Evolutionary conservation across 2,113 vertebrate species (phyloP).

Genomic region (Chaetodon trifascialis): DNA sequence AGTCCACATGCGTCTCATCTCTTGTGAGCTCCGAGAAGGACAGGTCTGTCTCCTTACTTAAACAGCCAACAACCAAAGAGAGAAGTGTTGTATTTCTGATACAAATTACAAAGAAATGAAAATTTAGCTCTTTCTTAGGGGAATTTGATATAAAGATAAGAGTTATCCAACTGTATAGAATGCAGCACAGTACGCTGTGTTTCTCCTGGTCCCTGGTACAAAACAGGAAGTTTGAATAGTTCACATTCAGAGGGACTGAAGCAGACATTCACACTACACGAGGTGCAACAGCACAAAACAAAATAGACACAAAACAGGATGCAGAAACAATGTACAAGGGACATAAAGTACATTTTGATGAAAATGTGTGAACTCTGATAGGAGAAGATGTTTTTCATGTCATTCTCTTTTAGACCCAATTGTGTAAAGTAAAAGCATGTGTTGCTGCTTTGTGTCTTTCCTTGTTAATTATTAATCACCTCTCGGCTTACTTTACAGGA

Average conservation of each 20-base stretch:
- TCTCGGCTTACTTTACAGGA: conserved; percentile 76
- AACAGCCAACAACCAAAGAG: neutral
- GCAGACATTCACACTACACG: no score
- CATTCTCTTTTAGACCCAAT: neutral
- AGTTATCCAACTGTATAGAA: no score
- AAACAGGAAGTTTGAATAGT: no score
- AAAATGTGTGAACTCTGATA: neutral
- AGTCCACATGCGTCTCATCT: conserved; percentile 89
- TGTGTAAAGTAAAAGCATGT: neutral
- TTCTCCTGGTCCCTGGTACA: no score
- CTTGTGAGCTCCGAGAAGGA: conserved; percentile 88
- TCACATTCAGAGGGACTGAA: no score
- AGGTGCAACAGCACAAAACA: no score
- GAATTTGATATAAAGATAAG: no score
- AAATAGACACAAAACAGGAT: no score
- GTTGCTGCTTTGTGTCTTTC: neutral
- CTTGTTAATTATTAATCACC: neutral
- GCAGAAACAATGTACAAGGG: no score
- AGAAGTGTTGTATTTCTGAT: neutral
- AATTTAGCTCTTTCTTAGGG: no score
- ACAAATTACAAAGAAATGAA: neutral
- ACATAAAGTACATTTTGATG: neutral
- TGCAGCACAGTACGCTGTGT: no score
- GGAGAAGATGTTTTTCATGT: neutral
- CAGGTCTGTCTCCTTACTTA: conserved; percentile 80